Evolutionary conservation across 2,113 vertebrate genomes (phyloP).

Genomic region (Proteles cristata): DNA sequence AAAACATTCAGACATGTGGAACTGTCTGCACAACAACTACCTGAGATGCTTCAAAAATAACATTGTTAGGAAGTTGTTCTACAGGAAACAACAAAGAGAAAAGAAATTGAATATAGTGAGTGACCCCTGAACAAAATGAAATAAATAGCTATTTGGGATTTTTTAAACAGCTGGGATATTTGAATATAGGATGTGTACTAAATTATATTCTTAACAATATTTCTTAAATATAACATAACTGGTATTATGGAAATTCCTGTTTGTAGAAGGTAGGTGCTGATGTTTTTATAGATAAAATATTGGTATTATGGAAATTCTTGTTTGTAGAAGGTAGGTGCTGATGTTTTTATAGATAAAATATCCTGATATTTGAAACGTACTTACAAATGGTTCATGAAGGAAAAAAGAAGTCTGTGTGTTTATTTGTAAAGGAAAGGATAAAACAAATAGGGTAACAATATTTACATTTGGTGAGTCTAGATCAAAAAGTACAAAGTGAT

Average conservation of each 20-base stretch:
- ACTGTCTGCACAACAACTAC: neutral
- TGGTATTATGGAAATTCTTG: neutral
- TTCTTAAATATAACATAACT: neutral
- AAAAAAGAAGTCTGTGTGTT: neutral
- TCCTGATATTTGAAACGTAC: neutral
- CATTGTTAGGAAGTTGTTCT: neutral
- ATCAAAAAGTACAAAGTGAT: neutral
- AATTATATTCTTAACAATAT: neutral
- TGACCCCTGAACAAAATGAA: neutral
- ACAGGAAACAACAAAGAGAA: neutral
- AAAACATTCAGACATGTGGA: neutral
- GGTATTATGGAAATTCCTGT: neutral
- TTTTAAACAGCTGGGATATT: neutral
- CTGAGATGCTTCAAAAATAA: neutral
- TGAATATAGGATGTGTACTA: neutral
- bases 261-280: neutral
- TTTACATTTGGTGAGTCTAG: neutral
- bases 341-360: neutral
- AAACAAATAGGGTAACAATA: neutral
- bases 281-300: neutral
- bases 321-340: neutral
- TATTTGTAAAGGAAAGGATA: neutral
- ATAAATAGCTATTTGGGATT: neutral
- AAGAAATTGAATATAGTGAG: neutral
- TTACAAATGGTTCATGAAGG: neutral